phyloP scores from a whole-genome alignment of 2,888 invertebrate genomes.

The Invenusta paracnida region DNA sequence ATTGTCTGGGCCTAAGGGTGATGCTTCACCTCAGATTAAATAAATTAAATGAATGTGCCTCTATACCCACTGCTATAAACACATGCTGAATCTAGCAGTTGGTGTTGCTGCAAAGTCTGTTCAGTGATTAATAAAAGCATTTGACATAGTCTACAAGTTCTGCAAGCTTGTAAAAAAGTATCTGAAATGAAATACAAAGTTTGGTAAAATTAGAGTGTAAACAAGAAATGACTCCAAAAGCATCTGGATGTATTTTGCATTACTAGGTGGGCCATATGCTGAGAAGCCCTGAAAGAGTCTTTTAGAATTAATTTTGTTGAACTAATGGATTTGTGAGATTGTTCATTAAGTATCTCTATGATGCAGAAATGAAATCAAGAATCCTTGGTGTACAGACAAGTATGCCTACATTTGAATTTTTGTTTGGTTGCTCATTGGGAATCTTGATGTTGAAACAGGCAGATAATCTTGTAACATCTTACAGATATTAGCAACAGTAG shows the following conservation, averaged over 20 bases:
- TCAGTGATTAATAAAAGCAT: too few species aligned
- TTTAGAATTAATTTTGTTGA: background rate
- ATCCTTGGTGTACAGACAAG: too few species aligned
- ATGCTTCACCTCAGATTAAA: too few species aligned
- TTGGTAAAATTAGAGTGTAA: background rate
- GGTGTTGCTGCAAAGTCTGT: background rate
- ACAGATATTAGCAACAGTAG: background rate
- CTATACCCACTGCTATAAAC: too few species aligned
- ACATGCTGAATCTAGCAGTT: background rate
- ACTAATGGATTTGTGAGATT: background rate
- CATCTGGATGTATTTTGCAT: background rate
- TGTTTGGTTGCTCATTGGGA: background rate
- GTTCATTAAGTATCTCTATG: background rate
- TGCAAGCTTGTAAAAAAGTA: background rate
- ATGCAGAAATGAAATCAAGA: too few species aligned
- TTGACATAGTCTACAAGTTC: background rate
- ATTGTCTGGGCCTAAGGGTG: too few species aligned
- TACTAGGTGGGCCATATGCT: background rate
- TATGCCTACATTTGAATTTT: background rate
- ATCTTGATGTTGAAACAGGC: background rate
- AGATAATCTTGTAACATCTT: background rate
- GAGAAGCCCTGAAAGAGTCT: background rate
- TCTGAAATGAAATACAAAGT: background rate
- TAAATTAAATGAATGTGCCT: background rate
- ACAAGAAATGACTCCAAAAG: background rate